phyloP scores from a whole-genome alignment of 2,797 vertebrate genomes.

The Hypotaenidia okinawae region DNA sequence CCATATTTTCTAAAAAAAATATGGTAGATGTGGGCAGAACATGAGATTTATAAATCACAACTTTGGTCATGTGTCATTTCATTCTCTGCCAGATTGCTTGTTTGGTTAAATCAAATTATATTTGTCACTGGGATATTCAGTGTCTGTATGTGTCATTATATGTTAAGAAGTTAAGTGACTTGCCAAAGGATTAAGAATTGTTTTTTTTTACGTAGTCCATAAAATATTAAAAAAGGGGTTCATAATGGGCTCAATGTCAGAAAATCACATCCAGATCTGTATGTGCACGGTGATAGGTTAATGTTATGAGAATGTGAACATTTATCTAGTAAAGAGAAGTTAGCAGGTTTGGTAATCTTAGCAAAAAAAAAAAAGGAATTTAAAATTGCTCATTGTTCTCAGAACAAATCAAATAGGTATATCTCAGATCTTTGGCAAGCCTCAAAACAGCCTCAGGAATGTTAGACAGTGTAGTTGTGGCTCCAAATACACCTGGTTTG shows the following conservation, averaged over 20 bases:
- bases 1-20: neutral
- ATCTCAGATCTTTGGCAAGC: neutral
- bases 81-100: neutral
- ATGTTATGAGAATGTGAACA: neutral
- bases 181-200: neutral
- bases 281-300: neutral
- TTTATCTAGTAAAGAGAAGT: neutral
- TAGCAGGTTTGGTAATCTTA: neutral
- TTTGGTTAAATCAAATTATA: neutral
- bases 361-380: neutral
- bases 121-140: neutral
- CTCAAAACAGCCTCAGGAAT: neutral
- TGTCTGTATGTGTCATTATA: neutral
- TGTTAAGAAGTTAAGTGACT: neutral
- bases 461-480: neutral
- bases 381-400: neutral
- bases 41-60: neutral
- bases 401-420: accelerated
- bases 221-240: neutral
- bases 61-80: neutral
- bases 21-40: accelerated
- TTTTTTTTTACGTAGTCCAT: neutral
- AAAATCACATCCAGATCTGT: neutral
- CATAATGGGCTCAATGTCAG: neutral
- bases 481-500: neutral